These are phyloP conservation scores for Phalloptychus januarius DNA, from an alignment of 2,797 vertebrate genomes.

Conservation along the genomic window DNA sequence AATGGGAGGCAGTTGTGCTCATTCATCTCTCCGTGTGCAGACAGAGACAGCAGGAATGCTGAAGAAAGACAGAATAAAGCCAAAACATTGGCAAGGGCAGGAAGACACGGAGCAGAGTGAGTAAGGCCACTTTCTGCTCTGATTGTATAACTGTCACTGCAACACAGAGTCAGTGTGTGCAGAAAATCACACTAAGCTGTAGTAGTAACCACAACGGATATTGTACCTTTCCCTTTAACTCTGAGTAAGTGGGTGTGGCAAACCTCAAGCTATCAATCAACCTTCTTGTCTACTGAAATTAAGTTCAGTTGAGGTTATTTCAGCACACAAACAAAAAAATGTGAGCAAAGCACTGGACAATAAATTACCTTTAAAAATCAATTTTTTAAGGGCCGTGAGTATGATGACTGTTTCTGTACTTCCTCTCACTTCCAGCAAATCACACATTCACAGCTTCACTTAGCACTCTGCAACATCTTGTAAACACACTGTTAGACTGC, in stretches of 20 bases:
- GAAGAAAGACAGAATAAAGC: conserved; percentile 53
- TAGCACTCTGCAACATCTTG: conserved; percentile 68
- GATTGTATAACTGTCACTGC: conserved; percentile 55
- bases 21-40: conserved; percentile 55
- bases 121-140: conserved; percentile 59
- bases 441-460: conserved; percentile 74
- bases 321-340: conserved; percentile 16
- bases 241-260: conserved; percentile 39
- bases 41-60: conserved; percentile 52
- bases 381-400: conserved; percentile 55
- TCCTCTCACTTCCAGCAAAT: conserved; percentile 68
- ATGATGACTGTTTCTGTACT: conserved; percentile 52
- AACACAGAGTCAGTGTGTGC: conserved; percentile 43
- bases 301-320: conserved; percentile 2
- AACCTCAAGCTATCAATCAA: conserved; percentile 23
- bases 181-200: conserved; percentile 40
- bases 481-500: conserved; percentile 65
- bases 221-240: conserved; percentile 5
- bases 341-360: conserved; percentile 4
- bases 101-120: conserved; percentile 58
- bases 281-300: neutral
- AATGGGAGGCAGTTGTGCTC: conserved; percentile 37
- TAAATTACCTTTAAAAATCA: conserved; percentile 49
- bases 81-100: conserved; percentile 64
- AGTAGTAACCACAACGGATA: conserved; percentile 25